phyloP scores from a whole-genome alignment of 2,888 invertebrate genomes.

The Diaperis boleti region DNA sequence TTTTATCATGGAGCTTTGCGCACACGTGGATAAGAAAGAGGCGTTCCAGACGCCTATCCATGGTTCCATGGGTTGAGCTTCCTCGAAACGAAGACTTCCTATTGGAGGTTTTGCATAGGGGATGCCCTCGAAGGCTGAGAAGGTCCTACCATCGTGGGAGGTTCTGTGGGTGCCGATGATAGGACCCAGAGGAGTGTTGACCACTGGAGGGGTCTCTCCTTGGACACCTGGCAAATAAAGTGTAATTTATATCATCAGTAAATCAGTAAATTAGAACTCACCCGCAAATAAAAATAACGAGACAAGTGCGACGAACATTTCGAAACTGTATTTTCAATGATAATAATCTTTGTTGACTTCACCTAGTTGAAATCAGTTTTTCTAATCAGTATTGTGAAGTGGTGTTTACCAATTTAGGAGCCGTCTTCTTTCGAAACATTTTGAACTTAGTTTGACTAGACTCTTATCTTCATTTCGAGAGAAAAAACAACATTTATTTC shows the following conservation, averaged over 20 bases:
- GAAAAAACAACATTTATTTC: too few relatives aligned
- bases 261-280: neutral
- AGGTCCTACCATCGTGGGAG: neutral
- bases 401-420: too few relatives aligned
- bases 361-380: too few relatives aligned
- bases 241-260: neutral
- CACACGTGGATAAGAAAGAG: slow-evolving; percentile 65
- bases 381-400: too few relatives aligned
- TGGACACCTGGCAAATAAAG: neutral
- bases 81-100: slow-evolving; percentile 41
- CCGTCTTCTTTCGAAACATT: too few relatives aligned
- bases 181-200: neutral
- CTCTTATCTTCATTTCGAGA: too few relatives aligned
- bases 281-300: too few relatives aligned
- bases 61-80: slow-evolving; percentile 67
- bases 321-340: too few relatives aligned
- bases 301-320: too few relatives aligned
- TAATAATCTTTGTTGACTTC: too few relatives aligned
- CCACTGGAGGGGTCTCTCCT: neutral
- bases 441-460: too few relatives aligned
- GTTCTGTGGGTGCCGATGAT: neutral
- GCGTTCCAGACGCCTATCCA: slow-evolving; percentile 79
- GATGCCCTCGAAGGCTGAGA: slow-evolving; percentile 46
- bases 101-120: slow-evolving; percentile 49
- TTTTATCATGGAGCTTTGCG: slow-evolving; percentile 55